Evolutionary conservation across 2,888 invertebrate species (phyloP).

Genomic region (Caenorhabditis sp.): DNA sequence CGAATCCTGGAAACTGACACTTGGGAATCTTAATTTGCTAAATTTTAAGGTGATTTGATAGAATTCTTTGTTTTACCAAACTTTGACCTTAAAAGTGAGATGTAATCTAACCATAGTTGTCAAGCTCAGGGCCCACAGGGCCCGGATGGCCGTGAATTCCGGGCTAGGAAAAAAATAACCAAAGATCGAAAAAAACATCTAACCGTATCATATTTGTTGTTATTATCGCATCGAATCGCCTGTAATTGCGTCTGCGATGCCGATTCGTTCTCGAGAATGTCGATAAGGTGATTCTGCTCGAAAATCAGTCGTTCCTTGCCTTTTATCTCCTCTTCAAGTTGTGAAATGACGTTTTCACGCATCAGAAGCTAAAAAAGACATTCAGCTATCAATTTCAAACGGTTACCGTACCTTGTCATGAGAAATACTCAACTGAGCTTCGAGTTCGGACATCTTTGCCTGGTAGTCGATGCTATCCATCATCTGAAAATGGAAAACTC

Average conservation of each 20-base stretch:
- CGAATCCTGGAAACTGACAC: constrained; percentile 44
- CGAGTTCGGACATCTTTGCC: constrained; percentile 41
- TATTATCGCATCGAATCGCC: constrained; percentile 56
- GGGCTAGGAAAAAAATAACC: too few relatives aligned
- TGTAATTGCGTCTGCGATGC: constrained; percentile 47
- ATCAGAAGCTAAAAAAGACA: constrained; percentile 51
- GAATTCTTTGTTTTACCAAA: background rate
- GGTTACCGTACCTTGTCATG: constrained; percentile 57
- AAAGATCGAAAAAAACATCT: constrained; percentile 1
- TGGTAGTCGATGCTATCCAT: constrained; percentile 49
- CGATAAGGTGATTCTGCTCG: constrained; percentile 64
- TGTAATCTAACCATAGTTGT: too few relatives aligned
- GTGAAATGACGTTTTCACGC: constrained; percentile 64
- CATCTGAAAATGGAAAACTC: constrained; percentile 30
- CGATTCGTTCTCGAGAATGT: constrained; percentile 62
- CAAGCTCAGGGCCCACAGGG: too few relatives aligned
- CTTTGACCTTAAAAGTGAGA: too few relatives aligned
- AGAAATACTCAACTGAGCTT: constrained; percentile 51
- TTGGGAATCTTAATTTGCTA: too few relatives aligned
- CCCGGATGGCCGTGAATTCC: too few relatives aligned
- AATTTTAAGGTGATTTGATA: too few relatives aligned
- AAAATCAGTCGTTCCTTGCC: constrained; percentile 63
- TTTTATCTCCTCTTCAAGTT: constrained; percentile 64
- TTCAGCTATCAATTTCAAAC: background rate
- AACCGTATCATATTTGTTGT: constrained; percentile 64